A percentile compares a stretch with the other conserved stretches of the same genome.
Evolutionary conservation across 2,888 invertebrate genomes (phyloP).

Genomic region (Thalpophila matura): DNA sequence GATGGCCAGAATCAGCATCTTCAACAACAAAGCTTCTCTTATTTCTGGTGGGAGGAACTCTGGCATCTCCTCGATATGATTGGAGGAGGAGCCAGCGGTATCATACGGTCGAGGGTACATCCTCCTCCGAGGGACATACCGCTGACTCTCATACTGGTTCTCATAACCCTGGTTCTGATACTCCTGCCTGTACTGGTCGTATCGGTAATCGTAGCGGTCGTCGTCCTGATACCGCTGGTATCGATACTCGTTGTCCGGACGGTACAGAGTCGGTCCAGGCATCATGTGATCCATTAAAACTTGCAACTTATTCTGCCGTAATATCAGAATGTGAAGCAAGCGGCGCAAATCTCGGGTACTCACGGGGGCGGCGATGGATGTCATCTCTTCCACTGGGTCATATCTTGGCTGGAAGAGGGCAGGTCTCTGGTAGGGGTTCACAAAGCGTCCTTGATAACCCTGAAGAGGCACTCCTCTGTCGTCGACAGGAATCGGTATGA

Average conservation of each 20-base stretch:
- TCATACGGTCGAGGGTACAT: constrained; percentile 82
- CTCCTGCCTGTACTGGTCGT: constrained; percentile 82
- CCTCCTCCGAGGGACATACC: constrained; percentile 84
- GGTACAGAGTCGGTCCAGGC: constrained; percentile 78
- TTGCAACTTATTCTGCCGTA: constrained; percentile 92
- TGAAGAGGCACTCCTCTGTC: constrained; percentile 85
- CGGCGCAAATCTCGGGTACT: constrained; percentile 93
- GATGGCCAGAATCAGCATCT: constrained; percentile 94
- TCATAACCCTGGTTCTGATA: constrained; percentile 85
- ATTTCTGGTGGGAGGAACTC: constrained; percentile 93
- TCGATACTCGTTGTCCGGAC: constrained; percentile 75
- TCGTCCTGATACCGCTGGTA: constrained; percentile 84
- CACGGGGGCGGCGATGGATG: constrained; percentile 92
- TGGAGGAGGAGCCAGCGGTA: constrained; percentile 81
- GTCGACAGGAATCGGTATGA: constrained; percentile 86
- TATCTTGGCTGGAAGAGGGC: constrained; percentile 80
- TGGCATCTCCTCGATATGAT: constrained; percentile 87
- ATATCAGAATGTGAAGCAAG: constrained; percentile 92
- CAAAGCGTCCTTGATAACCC: constrained; percentile 82
- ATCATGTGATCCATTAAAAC: constrained; percentile 88
- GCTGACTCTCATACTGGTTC: constrained; percentile 86
- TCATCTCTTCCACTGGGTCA: constrained; percentile 89
- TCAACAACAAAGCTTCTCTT: constrained; percentile 92
- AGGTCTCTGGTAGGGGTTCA: constrained; percentile 78
- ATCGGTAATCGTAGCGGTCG: constrained; percentile 81